phyloP scores from a whole-genome alignment of 2,113 vertebrate genomes.

The Larimichthys crocea region DNA sequence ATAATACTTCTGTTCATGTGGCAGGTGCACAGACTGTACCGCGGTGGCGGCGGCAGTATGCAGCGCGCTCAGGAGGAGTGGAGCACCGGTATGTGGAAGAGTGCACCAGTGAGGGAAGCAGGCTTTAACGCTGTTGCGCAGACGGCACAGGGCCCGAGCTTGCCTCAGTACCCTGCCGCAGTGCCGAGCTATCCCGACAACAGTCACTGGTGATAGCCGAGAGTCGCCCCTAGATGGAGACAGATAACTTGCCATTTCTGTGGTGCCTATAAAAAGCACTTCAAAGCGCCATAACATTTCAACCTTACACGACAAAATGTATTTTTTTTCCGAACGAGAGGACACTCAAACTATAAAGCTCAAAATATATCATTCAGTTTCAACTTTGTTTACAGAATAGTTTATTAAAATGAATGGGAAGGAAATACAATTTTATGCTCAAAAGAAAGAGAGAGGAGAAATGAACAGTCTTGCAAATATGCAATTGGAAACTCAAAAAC shows the following conservation, averaged over 20 bases:
- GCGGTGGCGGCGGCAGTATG: slow-evolving; percentile 91
- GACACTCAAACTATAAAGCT: neutral
- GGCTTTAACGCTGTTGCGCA: slow-evolving; percentile 88
- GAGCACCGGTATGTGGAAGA: slow-evolving; percentile 89
- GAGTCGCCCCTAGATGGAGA: slow-evolving; percentile 65
- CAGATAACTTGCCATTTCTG: slow-evolving; percentile 17
- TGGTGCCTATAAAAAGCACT: slow-evolving; percentile 1
- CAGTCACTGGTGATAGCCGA: slow-evolving; percentile 79
- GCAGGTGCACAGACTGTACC: slow-evolving; percentile 94
- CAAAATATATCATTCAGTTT: slow-evolving; percentile 53
- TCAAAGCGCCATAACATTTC: slow-evolving; percentile 30
- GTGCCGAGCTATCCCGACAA: slow-evolving; percentile 92
- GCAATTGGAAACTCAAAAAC: slow-evolving; percentile 21
- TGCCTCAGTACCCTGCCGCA: slow-evolving; percentile 92
- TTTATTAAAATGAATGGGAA: slow-evolving; percentile 20
- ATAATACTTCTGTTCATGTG: neutral
- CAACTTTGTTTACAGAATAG: slow-evolving; percentile 62
- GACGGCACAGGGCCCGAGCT: slow-evolving; percentile 86
- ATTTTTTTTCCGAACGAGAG: slow-evolving; percentile 37
- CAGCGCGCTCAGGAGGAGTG: slow-evolving; percentile 94
- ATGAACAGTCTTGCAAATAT: slow-evolving; percentile 22
- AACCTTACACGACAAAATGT: slow-evolving; percentile 13
- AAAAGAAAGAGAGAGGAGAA: slow-evolving; percentile 2
- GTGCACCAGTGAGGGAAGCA: slow-evolving; percentile 86
- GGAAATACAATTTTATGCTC: slow-evolving; percentile 12